Conservation (phyloP, 2,888 invertebrate genomes). For the Trimorus sp. region DNA sequence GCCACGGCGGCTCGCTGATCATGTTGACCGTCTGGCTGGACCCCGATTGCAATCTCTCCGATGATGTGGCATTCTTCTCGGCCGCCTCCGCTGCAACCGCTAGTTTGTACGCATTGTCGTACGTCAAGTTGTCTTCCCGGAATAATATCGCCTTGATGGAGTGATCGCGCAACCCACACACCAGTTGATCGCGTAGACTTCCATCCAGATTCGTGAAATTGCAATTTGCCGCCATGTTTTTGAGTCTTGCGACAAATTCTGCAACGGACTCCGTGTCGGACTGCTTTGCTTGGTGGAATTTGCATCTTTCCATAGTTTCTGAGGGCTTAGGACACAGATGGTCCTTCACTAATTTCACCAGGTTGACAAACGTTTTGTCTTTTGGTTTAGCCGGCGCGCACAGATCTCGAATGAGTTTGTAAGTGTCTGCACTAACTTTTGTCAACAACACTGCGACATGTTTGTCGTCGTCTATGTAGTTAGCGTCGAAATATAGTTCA, state of each 20-base stretch:
- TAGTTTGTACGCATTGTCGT: slow-evolving; percentile 1
- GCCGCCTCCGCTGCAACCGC: slow-evolving; percentile 2
- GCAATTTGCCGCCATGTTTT: too few relatives aligned
- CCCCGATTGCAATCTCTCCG: too few relatives aligned
- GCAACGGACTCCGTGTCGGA: neutral
- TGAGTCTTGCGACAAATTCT: too few relatives aligned
- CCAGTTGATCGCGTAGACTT: neutral
- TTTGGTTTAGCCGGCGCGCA: slow-evolving; percentile 57
- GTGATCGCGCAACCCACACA: slow-evolving; percentile 20
- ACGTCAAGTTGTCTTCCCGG: slow-evolving; percentile 5
- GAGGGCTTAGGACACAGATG: slow-evolving; percentile 61
- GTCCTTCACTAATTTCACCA: slow-evolving; percentile 53
- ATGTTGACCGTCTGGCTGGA: too few relatives aligned
- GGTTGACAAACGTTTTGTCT: slow-evolving; percentile 44
- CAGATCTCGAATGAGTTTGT: slow-evolving; percentile 42
- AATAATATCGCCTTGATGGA: slow-evolving; percentile 8
- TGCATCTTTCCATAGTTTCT: slow-evolving; percentile 56
- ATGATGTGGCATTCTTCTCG: neutral
- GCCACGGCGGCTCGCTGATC: too few relatives aligned
- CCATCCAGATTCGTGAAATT: too few relatives aligned
- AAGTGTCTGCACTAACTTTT: neutral
- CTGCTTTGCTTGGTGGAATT: slow-evolving; percentile 25
- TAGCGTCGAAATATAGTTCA: too few relatives aligned
- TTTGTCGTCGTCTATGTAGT: too few relatives aligned
- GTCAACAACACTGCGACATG: too few relatives aligned